phyloP scores from a whole-genome alignment of 92 coral and sea anemone genomes.

The Desmophyllum pertusum region DNA sequence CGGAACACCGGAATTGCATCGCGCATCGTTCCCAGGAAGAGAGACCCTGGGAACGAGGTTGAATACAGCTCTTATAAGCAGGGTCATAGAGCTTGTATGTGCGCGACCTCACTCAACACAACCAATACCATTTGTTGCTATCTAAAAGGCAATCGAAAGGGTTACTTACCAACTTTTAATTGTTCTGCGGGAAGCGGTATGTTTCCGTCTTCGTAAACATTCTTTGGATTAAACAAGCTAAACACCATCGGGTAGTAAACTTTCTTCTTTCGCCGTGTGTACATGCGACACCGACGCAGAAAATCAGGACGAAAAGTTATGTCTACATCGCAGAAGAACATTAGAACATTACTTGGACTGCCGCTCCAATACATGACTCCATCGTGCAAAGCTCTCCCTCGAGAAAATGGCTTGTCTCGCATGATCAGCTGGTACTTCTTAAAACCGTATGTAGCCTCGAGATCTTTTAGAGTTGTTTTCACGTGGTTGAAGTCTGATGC shows the following conservation, averaged over 20 bases:
- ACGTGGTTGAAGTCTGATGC: conserved; percentile 75
- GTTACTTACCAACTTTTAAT: conserved; percentile 64
- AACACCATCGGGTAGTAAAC: conserved; percentile 94
- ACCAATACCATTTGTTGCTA: background rate
- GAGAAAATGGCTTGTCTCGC: conserved; percentile 79
- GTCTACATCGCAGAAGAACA: conserved; percentile 96
- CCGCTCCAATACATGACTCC: conserved; percentile 88
- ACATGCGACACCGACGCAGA: conserved; percentile 85
- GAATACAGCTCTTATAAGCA: background rate
- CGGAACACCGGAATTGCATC: background rate
- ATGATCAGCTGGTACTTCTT: conserved; percentile 76
- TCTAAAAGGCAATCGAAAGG: background rate
- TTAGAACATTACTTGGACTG: conserved; percentile 62
- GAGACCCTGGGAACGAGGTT: no score
- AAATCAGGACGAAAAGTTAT: conserved; percentile 76
- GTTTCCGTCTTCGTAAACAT: conserved; percentile 76
- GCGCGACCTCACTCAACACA: background rate
- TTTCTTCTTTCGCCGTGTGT: conserved; percentile 70
- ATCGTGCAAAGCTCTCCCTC: conserved; percentile 90
- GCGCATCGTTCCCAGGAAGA: no score
- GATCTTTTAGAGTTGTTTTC: conserved; percentile 60
- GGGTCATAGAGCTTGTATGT: background rate
- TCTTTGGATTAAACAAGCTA: conserved; percentile 83
- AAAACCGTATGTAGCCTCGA: conserved; percentile 68
- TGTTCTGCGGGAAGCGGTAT: conserved; percentile 68